A percentile compares a stretch with the other conserved stretches of the same genome.
These are phyloP conservation scores for Thereva nobilitata DNA, from an alignment of 2,888 invertebrate genomes.

Conservation along the genomic window DNA sequence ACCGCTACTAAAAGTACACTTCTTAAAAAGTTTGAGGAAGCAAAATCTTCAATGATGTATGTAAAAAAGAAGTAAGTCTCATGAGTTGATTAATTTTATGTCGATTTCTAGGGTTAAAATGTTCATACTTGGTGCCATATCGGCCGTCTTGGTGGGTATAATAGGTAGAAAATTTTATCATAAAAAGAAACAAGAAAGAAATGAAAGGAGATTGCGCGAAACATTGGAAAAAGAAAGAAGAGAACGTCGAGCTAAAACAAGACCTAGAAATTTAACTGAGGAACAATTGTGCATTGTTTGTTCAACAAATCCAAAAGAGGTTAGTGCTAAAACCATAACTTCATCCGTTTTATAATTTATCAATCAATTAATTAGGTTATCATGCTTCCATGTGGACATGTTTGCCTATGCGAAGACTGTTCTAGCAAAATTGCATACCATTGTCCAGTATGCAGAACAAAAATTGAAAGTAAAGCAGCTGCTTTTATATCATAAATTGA, in stretches of 20 bases:
- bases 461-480: slow-evolving; percentile 71
- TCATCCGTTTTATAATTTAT: slow-evolving; percentile 4
- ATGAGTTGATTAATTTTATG: background rate
- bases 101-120: slow-evolving; percentile 60
- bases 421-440: slow-evolving; percentile 68
- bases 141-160: slow-evolving; percentile 61
- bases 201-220: slow-evolving; percentile 64
- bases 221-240: slow-evolving; percentile 69
- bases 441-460: slow-evolving; percentile 81
- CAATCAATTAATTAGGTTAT: slow-evolving; percentile 65
- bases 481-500: slow-evolving; percentile 71
- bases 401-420: slow-evolving; percentile 88
- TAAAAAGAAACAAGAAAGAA: slow-evolving; percentile 61
- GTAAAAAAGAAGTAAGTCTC: slow-evolving; percentile 33
- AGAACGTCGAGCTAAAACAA: slow-evolving; percentile 67
- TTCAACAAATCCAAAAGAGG: slow-evolving; percentile 80
- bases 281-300: slow-evolving; percentile 84
- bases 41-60: slow-evolving; percentile 71
- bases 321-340: slow-evolving; percentile 47
- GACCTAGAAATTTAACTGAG: slow-evolving; percentile 64
- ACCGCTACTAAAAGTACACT: slow-evolving; percentile 77
- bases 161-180: slow-evolving; percentile 62
- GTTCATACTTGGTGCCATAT: slow-evolving; percentile 63
- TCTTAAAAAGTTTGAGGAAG: slow-evolving; percentile 72
- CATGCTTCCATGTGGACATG: slow-evolving; percentile 86